Base-by-base conservation (phyloP, 2,113 vertebrate species). In the Pavo muticus region DNA sequence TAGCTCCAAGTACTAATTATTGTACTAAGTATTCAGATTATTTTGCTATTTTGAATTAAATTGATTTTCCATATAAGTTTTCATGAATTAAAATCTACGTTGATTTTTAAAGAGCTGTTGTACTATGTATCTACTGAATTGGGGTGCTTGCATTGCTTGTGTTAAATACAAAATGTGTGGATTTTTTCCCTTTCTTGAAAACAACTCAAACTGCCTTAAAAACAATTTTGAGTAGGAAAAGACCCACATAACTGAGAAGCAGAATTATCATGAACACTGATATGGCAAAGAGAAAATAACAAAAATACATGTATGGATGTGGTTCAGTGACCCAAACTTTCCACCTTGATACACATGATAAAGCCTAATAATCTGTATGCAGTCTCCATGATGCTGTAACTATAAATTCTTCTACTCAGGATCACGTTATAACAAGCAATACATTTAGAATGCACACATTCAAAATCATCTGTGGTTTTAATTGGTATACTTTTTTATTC, bases 31-130 rank as follows among this genome's bases (percentile, higher is more conserved):
- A 30, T 54, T 37, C 25, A 27, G 39, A 61, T 69, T 64, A 69
- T 47, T 86, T 74, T 88, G 21, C 29, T 75, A 47, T 32, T 61
- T 76, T 82, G 79, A 61, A 18, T 50, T 81, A 68, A 90, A 90
- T 13, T 67, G 27, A 70, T 84, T 71, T 70, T 73, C 59, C 40
- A 37, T 44, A 25, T 50, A 80, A 27, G 18, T 76, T 70, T 92
- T 73, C 23, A 45, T 75, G 42, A 92, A 81, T 84, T 80, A 48
- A 85, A 77, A 81, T 15, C n/a, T 30, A 39, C n/a, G 42, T 3
- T 35, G 52, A 57, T 74, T 82, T 78, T 78, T 76, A 39, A 94
- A 88, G 37, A 67, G 65, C 9, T 59, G 30, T 21, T 63, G 29
- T 77, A 14, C 35, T 71, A 29, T 9, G 20, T 37, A 56, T 13